These are phyloP conservation scores for Equus quagga DNA, from an alignment of 2,113 vertebrate species.

Conservation along the genomic window DNA sequence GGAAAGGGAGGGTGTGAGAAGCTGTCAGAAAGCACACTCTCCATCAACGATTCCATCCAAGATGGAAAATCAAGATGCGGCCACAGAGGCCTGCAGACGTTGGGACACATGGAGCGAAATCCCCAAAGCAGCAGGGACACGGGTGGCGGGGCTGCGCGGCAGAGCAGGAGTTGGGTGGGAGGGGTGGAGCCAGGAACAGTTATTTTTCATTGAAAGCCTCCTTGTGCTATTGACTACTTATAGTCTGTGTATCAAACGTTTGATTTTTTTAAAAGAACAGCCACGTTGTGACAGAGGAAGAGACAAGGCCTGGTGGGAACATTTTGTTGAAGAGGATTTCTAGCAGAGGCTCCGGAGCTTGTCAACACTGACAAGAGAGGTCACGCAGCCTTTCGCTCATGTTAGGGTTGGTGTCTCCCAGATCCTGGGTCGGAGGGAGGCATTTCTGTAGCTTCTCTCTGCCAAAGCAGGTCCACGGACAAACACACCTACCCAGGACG, in stretches of 20 bases:
- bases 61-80: not conserved
- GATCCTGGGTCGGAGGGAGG: rapidly evolving
- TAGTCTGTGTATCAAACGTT: not conserved
- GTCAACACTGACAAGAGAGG: not conserved
- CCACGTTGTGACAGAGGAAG: not conserved
- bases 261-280: not conserved
- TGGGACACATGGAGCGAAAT: not conserved
- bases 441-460: not conserved
- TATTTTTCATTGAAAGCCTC: not conserved
- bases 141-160: not conserved
- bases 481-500: not conserved
- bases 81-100: not conserved
- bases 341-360: not conserved
- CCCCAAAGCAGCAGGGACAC: not conserved
- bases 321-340: not conserved
- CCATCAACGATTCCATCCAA: not conserved
- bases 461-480: not conserved
- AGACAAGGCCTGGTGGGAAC: not conserved
- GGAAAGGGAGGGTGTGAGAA: not conserved
- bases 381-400: not conserved
- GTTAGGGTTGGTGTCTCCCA: not conserved
- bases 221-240: not conserved
- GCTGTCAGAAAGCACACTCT: not conserved
- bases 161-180: not conserved
- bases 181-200: not conserved